Conservation (phyloP, 1,140 invertebrate species). For the Drosophila triauraria region DNA sequence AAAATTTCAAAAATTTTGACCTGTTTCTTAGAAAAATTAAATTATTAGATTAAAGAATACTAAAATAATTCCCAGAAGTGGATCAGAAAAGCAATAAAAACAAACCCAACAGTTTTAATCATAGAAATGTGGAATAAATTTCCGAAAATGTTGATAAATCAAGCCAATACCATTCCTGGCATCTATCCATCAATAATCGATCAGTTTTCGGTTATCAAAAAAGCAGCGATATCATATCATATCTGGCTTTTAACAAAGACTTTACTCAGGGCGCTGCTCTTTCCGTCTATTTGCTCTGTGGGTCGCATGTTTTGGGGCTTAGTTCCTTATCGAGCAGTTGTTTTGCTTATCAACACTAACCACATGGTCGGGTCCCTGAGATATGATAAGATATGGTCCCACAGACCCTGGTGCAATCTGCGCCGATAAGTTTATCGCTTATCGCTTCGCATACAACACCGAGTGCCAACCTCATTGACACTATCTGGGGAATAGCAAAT, state of each 20-base stretch:
- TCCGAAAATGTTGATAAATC: conserved; percentile 11
- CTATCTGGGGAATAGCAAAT: conserved; percentile 10
- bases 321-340: conserved; percentile 55
- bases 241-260: conserved; percentile 19
- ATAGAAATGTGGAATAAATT: not conserved
- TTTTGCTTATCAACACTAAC: conserved; percentile 39
- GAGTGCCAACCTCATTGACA: conserved; percentile 12
- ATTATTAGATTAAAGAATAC: not conserved
- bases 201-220: conserved; percentile 30
- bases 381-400: conserved; percentile 53
- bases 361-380: conserved; percentile 41
- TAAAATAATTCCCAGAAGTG: not conserved
- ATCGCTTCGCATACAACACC: conserved; percentile 16
- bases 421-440: conserved; percentile 30
- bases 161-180: conserved; percentile 13
- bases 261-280: conserved; percentile 17
- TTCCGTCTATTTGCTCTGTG: conserved; percentile 26
- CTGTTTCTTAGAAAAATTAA: not conserved
- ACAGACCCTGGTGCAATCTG: conserved; percentile 31
- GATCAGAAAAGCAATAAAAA: not conserved
- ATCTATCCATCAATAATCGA: conserved; percentile 46
- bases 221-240: conserved; percentile 35
- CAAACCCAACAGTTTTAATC: not conserved
- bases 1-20: not conserved
- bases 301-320: conserved; percentile 48